Evolutionary conservation across 2,888 invertebrate genomes (phyloP).

Genomic region (Cataglyphis rosenhaueri): DNA sequence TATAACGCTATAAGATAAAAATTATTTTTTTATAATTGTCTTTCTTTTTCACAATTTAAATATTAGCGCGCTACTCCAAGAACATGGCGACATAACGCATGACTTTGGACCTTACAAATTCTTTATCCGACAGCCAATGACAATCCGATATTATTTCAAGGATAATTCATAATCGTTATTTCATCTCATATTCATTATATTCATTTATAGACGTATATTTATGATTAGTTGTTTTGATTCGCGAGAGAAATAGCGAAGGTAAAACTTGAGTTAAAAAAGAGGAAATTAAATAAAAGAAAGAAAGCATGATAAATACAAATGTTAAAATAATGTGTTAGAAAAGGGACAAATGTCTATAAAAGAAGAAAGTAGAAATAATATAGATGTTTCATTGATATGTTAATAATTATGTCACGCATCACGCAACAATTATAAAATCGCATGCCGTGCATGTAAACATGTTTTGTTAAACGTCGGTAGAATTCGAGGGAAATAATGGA

Average conservation of each 20-base stretch:
- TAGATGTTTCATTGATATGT: background rate
- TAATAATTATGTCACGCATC: background rate
- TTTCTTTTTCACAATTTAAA: too few species aligned
- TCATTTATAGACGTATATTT: too few species aligned
- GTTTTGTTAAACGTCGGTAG: background rate
- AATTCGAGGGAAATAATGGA: background rate
- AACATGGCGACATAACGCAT: too few species aligned
- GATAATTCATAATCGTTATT: background rate
- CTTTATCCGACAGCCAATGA: background rate
- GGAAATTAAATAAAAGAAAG: background rate
- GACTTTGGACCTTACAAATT: background rate
- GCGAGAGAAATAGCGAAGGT: background rate
- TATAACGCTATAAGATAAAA: too few species aligned
- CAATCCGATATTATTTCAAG: background rate
- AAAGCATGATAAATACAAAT: slow-evolving; percentile 1
- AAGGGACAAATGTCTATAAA: background rate
- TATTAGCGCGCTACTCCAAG: too few species aligned
- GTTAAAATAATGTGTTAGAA: background rate
- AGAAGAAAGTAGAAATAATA: background rate
- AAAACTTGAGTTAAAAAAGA: background rate
- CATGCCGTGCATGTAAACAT: background rate
- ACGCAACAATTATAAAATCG: background rate
- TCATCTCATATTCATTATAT: background rate
- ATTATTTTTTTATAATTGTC: too few species aligned
- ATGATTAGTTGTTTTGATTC: background rate